Base-by-base conservation (phyloP, 2,888 invertebrate genomes). In the Digitonthophagus gazella region DNA sequence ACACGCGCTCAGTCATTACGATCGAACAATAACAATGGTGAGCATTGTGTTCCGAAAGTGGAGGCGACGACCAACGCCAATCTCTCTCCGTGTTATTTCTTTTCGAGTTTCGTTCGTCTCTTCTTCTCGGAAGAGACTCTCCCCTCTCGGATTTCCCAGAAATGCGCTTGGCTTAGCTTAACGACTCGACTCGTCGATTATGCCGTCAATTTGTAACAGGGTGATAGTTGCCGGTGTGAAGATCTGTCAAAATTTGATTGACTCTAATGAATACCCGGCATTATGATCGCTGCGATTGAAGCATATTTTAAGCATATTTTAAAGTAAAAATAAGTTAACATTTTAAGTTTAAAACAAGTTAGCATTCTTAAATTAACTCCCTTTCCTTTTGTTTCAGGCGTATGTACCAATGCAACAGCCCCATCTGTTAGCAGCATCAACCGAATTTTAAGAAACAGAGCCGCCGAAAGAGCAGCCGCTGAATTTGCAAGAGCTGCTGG, bases 391-490 rank as follows among this genome's bases (percentile, higher is more conserved):
- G 15, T 82, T 81, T 28, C 88, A 97, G 96, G 94, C 75, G 95
- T 98, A 4, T 98, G 98, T 83, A 95, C 95, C 56, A 96, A 96
- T 81, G 93, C 93, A 65, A 96, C 96, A 15, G 96, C 98, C 0
- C 98, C 98, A 0, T 97, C 96, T 65, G 97, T 98, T 2, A 96
- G 96, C 78, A 97, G 97, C 74, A 98, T 98, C 82, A 98, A 97
- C 84, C 89, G 98, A 76, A 98, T 98, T 79, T 86, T 98, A 67
- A 86, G 98, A 72, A 98, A 98, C 81, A 88, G 98, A 8, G 98
- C 98, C 0, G 97, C 98, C 0, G 98, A 98, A 82, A 85, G 97
- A 3, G 97, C 97, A 0, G 97, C 97, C 0, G 96, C 96, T 0
- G 97, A 98, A 83, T 96, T 98, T 76, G 96, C 97, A 0, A 86